Base-by-base conservation (phyloP, 2,113 vertebrate species). In the Australoheros scitulus region DNA sequence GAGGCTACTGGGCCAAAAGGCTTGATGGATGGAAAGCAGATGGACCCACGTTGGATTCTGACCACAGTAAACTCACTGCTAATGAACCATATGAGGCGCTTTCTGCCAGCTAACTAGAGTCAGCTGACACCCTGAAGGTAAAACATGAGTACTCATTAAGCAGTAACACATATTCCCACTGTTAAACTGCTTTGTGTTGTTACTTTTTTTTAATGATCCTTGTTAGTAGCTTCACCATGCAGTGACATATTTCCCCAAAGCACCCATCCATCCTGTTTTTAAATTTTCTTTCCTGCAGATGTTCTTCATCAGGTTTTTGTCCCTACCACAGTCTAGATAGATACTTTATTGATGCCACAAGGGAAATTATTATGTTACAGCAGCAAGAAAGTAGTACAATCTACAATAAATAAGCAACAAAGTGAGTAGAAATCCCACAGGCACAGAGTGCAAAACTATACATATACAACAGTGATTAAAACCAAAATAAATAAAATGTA, bases 161-260 rank as follows among this genome's bases (percentile, higher is more conserved):
- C 68, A 72, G 18, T 55, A 55, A 72, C 68, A 55, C 68, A 34
- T 55, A 72, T 72, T 72, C 26, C 26, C 47, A 55, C 47, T 7
- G 6, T 14, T 29, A 50, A 50, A 7, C 0, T 0, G 24, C 26
- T 60, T 14, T 7, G 2, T 29, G 24, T 0, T 55, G 26, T 72
- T 32, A 72, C 52, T 70, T 2, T 63, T 2, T 63, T 65, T 32
- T 55, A 72, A 72, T 55, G 68, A 72, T 55, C 47, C 47, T 72
- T 20, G 47, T 55, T 24, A 52, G 43, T 7, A 72, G 17, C 68
- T 32, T 47, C 47, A 52, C 29, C 17, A 5, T 32, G 26, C 18
- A 52, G 47, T 0, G 68, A 50, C 26, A n/a, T 52, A 32, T 52
- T 72, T 20, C 0, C 11, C n/a, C 68, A 56, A 56, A 56, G 18